A percentile compares a stretch with the other conserved stretches of the same genome.
Evolutionary conservation across 2,797 vertebrate genomes (phyloP).

Genomic region (Zalophus californianus): DNA sequence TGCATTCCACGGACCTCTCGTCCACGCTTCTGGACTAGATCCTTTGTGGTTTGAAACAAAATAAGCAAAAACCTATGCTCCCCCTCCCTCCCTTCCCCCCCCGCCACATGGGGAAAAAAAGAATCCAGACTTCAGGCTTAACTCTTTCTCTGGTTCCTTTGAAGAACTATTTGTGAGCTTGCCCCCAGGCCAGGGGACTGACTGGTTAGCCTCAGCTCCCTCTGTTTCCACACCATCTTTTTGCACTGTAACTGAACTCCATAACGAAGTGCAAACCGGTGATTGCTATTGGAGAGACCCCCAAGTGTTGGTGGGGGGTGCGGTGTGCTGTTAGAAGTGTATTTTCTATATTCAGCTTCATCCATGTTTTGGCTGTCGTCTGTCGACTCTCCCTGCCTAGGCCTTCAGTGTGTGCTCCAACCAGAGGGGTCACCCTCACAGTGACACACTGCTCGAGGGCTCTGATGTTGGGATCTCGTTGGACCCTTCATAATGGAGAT

Average conservation of each 20-base stretch:
- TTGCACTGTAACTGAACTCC: background rate
- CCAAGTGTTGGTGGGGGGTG: background rate
- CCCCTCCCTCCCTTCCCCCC: background rate
- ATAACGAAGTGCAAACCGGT: background rate
- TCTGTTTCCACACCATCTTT: background rate
- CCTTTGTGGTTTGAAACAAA: slow-evolving; percentile 8
- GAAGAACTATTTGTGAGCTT: background rate
- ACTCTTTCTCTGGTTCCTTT: background rate
- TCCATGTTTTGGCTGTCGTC: accelerated
- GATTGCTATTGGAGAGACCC: background rate
- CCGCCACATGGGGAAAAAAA: background rate
- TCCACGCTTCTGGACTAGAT: background rate
- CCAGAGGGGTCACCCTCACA: background rate
- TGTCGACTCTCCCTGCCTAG: background rate
- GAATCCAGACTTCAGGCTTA: background rate
- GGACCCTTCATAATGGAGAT: background rate
- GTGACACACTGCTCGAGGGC: background rate
- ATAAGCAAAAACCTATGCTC: background rate
- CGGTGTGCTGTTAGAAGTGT: too few relatives aligned
- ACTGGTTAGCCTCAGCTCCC: background rate
- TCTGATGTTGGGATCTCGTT: background rate
- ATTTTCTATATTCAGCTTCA: background rate
- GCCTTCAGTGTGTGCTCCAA: background rate
- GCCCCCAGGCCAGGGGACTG: background rate
- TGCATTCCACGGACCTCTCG: background rate